Conservation (phyloP, 2,113 vertebrate species). For the Mormyrus iriodes region DNA sequence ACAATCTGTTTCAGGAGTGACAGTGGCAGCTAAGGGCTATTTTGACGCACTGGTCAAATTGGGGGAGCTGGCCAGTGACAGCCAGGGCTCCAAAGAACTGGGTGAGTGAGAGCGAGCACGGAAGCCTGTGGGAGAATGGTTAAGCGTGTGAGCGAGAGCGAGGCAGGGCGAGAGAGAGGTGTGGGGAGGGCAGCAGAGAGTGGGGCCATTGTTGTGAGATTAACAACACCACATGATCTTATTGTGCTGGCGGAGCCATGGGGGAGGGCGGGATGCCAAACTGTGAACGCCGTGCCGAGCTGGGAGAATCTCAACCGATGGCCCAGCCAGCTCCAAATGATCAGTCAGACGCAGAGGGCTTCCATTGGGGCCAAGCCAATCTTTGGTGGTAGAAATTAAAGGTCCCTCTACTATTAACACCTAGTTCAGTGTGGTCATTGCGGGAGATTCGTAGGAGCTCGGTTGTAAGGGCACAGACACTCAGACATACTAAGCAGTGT, state of each 20-base stretch:
- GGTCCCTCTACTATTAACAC: neutral
- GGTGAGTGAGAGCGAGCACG: conserved; percentile 55
- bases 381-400: conserved; percentile 4
- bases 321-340: conserved; percentile 30
- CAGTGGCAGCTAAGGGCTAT: conserved; percentile 74
- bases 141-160: conserved; percentile 26
- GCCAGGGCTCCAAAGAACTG: conserved; percentile 78
- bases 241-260: conserved; percentile 68
- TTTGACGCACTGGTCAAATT: conserved; percentile 79
- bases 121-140: neutral
- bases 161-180: conserved; percentile 37
- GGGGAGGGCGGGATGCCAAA: conserved; percentile 67
- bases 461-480: neutral
- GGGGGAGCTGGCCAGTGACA: conserved; percentile 75
- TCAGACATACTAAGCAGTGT: neutral
- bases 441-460: neutral
- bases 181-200: conserved; percentile 50
- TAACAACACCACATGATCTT: conserved; percentile 76
- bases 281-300: conserved; percentile 53
- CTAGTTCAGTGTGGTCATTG: neutral
- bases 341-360: conserved; percentile 22
- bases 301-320: conserved; percentile 35
- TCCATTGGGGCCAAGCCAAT: conserved; percentile 15
- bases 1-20: conserved; percentile 60
- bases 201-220: conserved; percentile 70